phyloP scores from a whole-genome alignment of 2,888 invertebrate genomes.

The Anthophora plumipes region DNA sequence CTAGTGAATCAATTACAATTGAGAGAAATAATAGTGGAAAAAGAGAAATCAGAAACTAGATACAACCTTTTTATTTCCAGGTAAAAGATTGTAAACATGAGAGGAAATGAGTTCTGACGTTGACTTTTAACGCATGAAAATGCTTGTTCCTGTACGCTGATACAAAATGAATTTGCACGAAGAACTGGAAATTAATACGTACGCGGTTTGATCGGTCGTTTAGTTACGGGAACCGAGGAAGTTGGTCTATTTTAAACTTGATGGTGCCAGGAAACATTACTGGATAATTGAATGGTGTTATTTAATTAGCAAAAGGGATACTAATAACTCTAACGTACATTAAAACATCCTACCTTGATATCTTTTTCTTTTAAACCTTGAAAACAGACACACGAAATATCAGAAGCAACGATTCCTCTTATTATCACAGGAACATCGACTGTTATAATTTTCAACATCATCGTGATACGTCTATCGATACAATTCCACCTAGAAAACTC shows the following conservation, averaged over 20 bases:
- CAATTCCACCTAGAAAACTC: background rate
- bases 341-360: no score
- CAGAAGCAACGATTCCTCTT: background rate
- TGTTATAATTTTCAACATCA: background rate
- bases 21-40: no score
- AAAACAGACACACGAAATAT: background rate
- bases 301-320: background rate
- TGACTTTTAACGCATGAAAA: no score
- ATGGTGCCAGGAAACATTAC: background rate
- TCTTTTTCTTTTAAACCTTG: no score
- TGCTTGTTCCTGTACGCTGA: no score
- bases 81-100: no score
- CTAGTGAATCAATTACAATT: no score
- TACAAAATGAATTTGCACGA: background rate
- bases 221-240: background rate
- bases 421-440: background rate
- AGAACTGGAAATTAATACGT: background rate
- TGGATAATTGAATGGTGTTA: background rate
- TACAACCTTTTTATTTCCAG: no score
- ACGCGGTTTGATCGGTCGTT: background rate
- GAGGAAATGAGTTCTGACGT: no score
- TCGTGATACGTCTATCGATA: background rate
- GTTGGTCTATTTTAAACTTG: background rate
- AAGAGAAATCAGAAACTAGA: no score
- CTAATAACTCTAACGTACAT: background rate